Percentiles rank a stretch among this genome's conserved stretches.
phyloP scores from a whole-genome alignment of 2,888 invertebrate species.

The Platynereis dumerilii region DNA sequence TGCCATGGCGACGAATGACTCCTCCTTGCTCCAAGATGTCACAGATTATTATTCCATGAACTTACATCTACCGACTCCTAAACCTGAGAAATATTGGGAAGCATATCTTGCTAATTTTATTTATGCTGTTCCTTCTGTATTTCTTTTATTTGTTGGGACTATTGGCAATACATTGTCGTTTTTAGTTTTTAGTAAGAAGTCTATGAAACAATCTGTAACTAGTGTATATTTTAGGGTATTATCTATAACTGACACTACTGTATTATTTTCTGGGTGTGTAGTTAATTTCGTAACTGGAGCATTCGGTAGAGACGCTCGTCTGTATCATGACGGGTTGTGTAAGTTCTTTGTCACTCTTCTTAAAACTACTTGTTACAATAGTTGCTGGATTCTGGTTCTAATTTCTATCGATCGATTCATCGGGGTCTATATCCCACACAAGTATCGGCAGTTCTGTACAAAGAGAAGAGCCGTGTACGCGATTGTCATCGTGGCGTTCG shows the following conservation, averaged over 20 bases:
- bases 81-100: not conserved
- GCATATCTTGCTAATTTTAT: not conserved
- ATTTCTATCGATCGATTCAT: slow-evolving; percentile 7
- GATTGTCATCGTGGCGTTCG: too few relatives aligned
- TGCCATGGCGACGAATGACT: too few relatives aligned
- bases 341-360: not conserved
- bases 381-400: slow-evolving; percentile 5
- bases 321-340: not conserved
- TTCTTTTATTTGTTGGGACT: not conserved
- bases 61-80: too few relatives aligned
- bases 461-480: not conserved
- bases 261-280: not conserved
- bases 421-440: not conserved
- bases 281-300: not conserved
- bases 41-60: too few relatives aligned
- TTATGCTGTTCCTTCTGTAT: not conserved
- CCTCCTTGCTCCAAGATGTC: too few relatives aligned
- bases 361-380: not conserved
- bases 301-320: not conserved
- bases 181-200: slow-evolving; percentile 3
- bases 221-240: not conserved
- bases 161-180: not conserved
- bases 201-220: slow-evolving; percentile 5
- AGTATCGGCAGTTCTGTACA: slow-evolving; percentile 5
- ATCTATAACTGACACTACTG: slow-evolving; percentile 3